These are phyloP conservation scores for Oryctes rhinoceros DNA, from an alignment of 1,140 invertebrate genomes.

Conservation along the genomic window DNA sequence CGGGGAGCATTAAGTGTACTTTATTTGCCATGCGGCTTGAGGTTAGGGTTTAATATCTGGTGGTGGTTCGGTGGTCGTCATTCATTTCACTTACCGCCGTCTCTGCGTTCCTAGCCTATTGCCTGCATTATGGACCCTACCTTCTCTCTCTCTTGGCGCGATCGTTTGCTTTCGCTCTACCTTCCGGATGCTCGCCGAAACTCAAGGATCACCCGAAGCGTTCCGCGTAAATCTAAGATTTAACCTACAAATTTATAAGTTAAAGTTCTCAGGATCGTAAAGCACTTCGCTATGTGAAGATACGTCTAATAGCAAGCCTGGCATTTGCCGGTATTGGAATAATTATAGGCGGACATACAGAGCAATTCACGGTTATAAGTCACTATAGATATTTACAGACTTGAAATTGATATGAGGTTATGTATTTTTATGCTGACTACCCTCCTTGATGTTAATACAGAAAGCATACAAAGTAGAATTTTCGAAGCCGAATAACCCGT, in stretches of 20 bases:
- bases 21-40: slow-evolving; percentile 59
- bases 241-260: slow-evolving; percentile 29
- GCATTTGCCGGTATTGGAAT: neutral
- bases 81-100: slow-evolving; percentile 59
- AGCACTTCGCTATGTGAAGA: slow-evolving; percentile 2
- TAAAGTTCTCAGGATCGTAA: slow-evolving; percentile 13
- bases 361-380: no score
- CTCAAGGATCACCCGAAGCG: neutral
- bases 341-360: no score
- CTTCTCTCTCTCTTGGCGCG: neutral
- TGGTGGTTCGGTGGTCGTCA: slow-evolving; percentile 59
- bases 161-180: neutral
- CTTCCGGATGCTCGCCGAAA: neutral
- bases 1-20: slow-evolving; percentile 57
- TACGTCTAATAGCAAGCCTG: neutral
- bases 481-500: no score
- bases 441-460: no score
- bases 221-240: slow-evolving; percentile 19
- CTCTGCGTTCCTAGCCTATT: slow-evolving; percentile 50
- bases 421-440: no score
- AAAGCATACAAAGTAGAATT: no score
- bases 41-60: slow-evolving; percentile 60
- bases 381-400: no score
- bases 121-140: slow-evolving; percentile 49
- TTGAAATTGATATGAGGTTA: no score